Evolutionary conservation across 2,797 vertebrate species (phyloP), one percentile per base, ranked within the genome.

Genomic region (Sebastes aleutianus): DNA sequence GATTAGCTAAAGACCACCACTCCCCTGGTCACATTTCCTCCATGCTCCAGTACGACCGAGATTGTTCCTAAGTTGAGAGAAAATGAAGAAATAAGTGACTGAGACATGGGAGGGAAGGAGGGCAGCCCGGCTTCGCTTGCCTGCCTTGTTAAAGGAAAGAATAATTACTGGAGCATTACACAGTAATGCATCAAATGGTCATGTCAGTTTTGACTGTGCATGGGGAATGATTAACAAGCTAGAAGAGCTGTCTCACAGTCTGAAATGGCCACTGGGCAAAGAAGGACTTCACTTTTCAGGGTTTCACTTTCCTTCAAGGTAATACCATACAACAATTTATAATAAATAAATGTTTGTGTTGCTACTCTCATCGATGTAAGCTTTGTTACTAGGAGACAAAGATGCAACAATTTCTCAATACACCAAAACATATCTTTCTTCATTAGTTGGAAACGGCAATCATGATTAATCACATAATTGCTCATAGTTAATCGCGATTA

Each of bases 141-240:
- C 87, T 89, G 88, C 87, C 91, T 93, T 85, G 89, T 94, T 94
- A 92, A 86, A 93, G 87, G 79, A 91, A 89, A 92, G 89, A 94
- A 89, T 94, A 92, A 94, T 93, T 94, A 91, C 85, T 88, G 78
- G 82, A 92, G 88, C 87, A 89, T 85, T 88, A 79, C 79, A 59
- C 85, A 85, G 88, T 78, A 91, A 93, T 93, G 90, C 87, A 93
- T 92, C 89, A 93, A 91, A 87, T 83, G 78, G 87, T 83, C 83
- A 81, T 85, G 92, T 87, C 90, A 87, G 68, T 89, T 92, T 88
- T 85, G 84, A 89, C 80, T 78, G 66, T 87, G 82, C 65, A 67
- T 57, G 34, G 78, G 57, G 85, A 83, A 83, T 90, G 89, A 91
- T 92, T 91, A 90, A 89, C 85, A 90, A 88, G 78, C 79, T 63